A percentile compares a stretch with the other conserved stretches of the same genome.
phyloP scores from a whole-genome alignment of 2,797 vertebrate species.

The Halcyon smyrnensis region DNA sequence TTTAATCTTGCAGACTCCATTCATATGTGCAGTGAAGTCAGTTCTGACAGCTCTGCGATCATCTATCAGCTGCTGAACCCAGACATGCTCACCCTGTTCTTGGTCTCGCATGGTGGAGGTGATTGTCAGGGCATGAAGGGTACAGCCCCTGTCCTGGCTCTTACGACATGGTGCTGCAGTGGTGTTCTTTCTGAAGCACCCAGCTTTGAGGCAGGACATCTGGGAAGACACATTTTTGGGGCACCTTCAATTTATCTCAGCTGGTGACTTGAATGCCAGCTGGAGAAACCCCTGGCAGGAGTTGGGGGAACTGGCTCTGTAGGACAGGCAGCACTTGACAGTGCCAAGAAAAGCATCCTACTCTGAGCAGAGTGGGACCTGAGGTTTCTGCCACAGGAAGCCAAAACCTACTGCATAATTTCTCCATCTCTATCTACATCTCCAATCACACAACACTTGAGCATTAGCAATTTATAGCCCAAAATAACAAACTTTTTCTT shows the following conservation, averaged over 20 bases:
- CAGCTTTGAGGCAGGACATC: not conserved
- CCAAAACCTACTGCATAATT: not conserved
- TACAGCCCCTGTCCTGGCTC: not conserved
- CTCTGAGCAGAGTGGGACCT: not conserved
- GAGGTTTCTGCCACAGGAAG: not conserved
- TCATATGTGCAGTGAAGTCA: not conserved
- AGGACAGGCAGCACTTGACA: not conserved
- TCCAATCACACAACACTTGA: not conserved
- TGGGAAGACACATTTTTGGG: not conserved
- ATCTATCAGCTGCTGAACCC: not conserved
- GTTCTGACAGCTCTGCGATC: not conserved
- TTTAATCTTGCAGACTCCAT: not conserved
- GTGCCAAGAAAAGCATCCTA: not conserved
- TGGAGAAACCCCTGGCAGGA: not conserved
- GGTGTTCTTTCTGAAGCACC: not conserved
- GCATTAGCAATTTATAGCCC: not conserved
- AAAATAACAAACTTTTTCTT: not conserved
- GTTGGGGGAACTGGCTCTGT: not conserved
- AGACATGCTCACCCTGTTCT: not conserved
- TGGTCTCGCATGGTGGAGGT: not conserved
- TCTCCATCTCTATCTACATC: not conserved
- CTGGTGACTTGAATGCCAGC: not conserved
- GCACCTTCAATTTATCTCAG: not conserved
- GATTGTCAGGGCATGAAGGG: not conserved
- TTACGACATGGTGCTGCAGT: accelerated